These are phyloP conservation scores for Ecliptopera silaceata DNA, from an alignment of 2,888 invertebrate genomes.

Conservation along the genomic window DNA sequence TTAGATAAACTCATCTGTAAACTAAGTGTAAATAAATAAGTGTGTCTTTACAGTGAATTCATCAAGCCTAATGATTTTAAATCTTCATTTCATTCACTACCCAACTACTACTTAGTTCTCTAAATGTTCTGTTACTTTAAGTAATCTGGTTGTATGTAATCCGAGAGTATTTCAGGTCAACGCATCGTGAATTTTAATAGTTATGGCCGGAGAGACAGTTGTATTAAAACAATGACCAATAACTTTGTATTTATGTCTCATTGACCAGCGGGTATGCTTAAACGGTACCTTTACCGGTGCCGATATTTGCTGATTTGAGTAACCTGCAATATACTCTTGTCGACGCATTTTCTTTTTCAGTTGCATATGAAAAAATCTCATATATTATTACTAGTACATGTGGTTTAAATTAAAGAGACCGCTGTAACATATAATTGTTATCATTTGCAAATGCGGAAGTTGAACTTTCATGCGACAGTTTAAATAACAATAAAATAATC, in stretches of 20 bases:
- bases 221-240: constrained; percentile 78
- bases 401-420: background rate
- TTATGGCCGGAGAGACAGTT: constrained; percentile 58
- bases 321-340: constrained; percentile 28
- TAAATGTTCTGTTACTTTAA: no score
- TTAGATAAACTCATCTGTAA: no score
- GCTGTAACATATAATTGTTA: constrained; percentile 4
- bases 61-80: no score
- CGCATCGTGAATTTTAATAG: constrained; percentile 68
- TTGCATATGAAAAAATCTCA: no score
- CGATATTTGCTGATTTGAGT: constrained; percentile 44
- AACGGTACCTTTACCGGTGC: constrained; percentile 41
- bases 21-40: no score
- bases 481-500: constrained; percentile 65
- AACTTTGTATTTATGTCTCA: constrained; percentile 72
- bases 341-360: constrained; percentile 5
- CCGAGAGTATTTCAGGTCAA: constrained; percentile 60
- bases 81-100: no score
- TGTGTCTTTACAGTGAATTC: no score
- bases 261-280: constrained; percentile 53
- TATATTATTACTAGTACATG: no score
- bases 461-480: constrained; percentile 58
- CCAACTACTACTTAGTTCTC: no score
- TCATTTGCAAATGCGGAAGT: constrained; percentile 50
- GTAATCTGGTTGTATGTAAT: constrained; percentile 27